Evolutionary conservation across 2,888 invertebrate genomes (phyloP).

Genomic region (Therioaphis trifolii): DNA sequence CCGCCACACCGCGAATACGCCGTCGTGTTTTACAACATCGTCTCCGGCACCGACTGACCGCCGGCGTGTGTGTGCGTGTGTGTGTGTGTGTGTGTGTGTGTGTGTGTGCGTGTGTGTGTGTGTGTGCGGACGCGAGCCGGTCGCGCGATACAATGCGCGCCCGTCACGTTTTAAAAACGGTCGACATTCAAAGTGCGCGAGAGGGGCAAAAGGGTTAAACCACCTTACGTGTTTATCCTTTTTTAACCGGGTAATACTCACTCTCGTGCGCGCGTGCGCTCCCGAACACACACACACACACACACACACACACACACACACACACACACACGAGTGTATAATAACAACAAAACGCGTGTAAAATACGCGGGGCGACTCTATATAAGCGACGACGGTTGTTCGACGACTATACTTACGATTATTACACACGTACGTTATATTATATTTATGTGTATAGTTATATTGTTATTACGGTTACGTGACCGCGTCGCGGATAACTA

Average conservation of each 20-base stretch:
- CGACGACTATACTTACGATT: background rate
- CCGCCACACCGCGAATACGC: background rate
- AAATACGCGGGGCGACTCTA: no score
- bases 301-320: background rate
- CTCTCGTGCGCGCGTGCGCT: background rate
- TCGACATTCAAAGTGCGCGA: background rate
- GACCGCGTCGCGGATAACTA: background rate
- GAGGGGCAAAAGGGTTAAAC: background rate
- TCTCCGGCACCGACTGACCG: background rate
- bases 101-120: background rate
- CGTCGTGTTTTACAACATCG: background rate
- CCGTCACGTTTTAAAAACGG: background rate
- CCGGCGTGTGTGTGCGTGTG: background rate
- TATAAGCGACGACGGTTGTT: background rate
- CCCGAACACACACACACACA: background rate
- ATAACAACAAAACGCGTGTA: no score
- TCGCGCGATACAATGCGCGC: background rate
- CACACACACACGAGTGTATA: background rate
- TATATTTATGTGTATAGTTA: background rate
- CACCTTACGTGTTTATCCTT: slow-evolving; percentile 35
- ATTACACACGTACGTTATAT: background rate
- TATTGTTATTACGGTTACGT: background rate
- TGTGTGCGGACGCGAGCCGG: background rate
- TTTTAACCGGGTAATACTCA: slow-evolving; percentile 4
- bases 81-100: background rate